phyloP scores from a whole-genome alignment of 92 coral and sea anemone genomes.

The Umimayanthus kanabou region DNA sequence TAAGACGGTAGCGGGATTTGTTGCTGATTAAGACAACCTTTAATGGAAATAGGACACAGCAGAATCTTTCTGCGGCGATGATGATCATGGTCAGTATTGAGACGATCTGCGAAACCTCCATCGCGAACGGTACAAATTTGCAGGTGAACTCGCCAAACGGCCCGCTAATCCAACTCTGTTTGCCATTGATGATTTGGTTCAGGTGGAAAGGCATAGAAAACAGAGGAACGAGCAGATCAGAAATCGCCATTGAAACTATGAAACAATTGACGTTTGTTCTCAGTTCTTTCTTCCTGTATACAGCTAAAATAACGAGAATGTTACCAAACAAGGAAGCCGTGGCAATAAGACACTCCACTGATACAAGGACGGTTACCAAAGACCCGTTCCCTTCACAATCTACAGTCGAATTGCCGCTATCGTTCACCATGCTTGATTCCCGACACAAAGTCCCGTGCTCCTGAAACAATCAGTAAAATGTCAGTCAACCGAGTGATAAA shows the following conservation, averaged over 20 bases:
- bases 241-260: not conserved
- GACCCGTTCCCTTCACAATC: too few relatives aligned
- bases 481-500: too few relatives aligned
- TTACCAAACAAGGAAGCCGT: too few relatives aligned
- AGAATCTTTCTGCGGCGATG: conserved; percentile 66
- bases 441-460: too few relatives aligned
- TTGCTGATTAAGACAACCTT: conserved; percentile 54
- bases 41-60: conserved; percentile 67
- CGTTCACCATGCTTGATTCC: too few relatives aligned
- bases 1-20: conserved; percentile 37
- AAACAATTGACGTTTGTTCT: too few relatives aligned
- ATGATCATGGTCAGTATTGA: conserved; percentile 60
- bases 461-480: too few relatives aligned
- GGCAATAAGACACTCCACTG: too few relatives aligned
- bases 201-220: conserved; percentile 70
- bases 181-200: conserved; percentile 48
- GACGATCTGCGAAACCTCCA: conserved; percentile 66
- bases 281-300: too few relatives aligned
- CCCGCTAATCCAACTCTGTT: conserved; percentile 57
- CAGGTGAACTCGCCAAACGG: conserved; percentile 63
- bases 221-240: conserved; percentile 68
- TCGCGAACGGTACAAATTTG: conserved; percentile 61
- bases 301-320: too few relatives aligned
- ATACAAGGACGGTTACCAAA: too few relatives aligned
- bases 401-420: too few relatives aligned